Conservation (phyloP, 2,888 invertebrate species). For the Terebella lapidaria region DNA sequence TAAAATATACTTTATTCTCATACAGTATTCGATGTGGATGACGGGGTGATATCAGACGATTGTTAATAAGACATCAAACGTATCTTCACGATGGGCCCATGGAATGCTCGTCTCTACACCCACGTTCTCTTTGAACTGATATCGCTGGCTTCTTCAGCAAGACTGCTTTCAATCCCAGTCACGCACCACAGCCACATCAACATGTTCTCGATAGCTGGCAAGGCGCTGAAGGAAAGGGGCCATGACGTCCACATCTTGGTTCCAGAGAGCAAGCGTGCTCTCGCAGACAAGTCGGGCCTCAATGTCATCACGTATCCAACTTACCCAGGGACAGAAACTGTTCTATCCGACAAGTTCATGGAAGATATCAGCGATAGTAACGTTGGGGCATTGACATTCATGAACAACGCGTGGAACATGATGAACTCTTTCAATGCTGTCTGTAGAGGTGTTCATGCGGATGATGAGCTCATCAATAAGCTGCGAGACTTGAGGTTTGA, state of each 20-base stretch:
- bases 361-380: background rate
- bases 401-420: background rate
- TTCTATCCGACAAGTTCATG: background rate
- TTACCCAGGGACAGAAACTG: background rate
- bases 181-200: slow-evolving; percentile 3
- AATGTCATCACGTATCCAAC: background rate
- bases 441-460: background rate
- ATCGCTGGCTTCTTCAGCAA: background rate
- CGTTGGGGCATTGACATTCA: background rate
- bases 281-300: background rate
- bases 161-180: background rate
- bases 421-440: too few relatives aligned
- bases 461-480: background rate
- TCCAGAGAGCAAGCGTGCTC: background rate
- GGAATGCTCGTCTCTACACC: too few relatives aligned
- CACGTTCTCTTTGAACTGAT: too few relatives aligned
- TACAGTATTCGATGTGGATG: too few relatives aligned
- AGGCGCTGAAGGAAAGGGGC: background rate
- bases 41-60: too few relatives aligned
- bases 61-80: too few relatives aligned
- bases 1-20: too few relatives aligned
- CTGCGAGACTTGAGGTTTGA: background rate
- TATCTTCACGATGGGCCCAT: too few relatives aligned
- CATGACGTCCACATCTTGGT: slow-evolving; percentile 5
- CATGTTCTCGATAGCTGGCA: slow-evolving; percentile 4